A percentile compares a stretch with the other conserved stretches of the same genome.
phyloP scores from a whole-genome alignment of 2,888 invertebrate species.

The Cheilosia soror region DNA sequence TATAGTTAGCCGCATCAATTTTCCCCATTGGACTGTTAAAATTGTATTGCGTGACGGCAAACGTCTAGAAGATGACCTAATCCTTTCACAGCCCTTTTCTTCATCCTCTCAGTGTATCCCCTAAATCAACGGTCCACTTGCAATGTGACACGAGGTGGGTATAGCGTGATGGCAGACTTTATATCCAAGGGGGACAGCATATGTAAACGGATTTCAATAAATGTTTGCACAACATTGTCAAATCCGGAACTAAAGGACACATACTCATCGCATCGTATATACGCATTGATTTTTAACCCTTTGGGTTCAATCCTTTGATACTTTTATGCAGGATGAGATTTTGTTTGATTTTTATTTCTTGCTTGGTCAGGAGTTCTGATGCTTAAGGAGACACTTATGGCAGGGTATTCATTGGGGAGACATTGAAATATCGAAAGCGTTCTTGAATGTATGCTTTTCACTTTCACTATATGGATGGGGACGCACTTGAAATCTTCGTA shows the following conservation, averaged over 20 bases:
- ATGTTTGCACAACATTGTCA: slow-evolving; percentile 70
- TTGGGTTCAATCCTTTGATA: slow-evolving; percentile 46
- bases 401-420: slow-evolving; percentile 50
- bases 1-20: slow-evolving; percentile 39
- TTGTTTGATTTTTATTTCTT: slow-evolving; percentile 37
- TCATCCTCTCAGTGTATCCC: slow-evolving; percentile 42
- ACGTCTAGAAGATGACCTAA: slow-evolving; percentile 69
- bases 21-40: slow-evolving; percentile 33
- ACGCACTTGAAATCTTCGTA: slow-evolving; percentile 8
- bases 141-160: slow-evolving; percentile 3
- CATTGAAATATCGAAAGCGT: slow-evolving; percentile 52
- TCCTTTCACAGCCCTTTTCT: slow-evolving; percentile 50
- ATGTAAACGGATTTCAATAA: slow-evolving; percentile 73
- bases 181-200: slow-evolving; percentile 40
- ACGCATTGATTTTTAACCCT: slow-evolving; percentile 72
- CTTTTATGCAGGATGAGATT: slow-evolving; percentile 39
- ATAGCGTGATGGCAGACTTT: slow-evolving; percentile 11
- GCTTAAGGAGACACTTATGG: slow-evolving; percentile 49
- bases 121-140: slow-evolving; percentile 46
- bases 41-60: slow-evolving; percentile 67
- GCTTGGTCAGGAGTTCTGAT: slow-evolving; percentile 41
- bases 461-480: background rate
- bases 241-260: slow-evolving; percentile 50
- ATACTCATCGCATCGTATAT: slow-evolving; percentile 16
- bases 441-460: slow-evolving; percentile 26